Evolutionary conservation across 2,113 vertebrate genomes (phyloP), one percentile per base, ranked within the genome.

Genomic region (Ochotona curzoniae): DNA sequence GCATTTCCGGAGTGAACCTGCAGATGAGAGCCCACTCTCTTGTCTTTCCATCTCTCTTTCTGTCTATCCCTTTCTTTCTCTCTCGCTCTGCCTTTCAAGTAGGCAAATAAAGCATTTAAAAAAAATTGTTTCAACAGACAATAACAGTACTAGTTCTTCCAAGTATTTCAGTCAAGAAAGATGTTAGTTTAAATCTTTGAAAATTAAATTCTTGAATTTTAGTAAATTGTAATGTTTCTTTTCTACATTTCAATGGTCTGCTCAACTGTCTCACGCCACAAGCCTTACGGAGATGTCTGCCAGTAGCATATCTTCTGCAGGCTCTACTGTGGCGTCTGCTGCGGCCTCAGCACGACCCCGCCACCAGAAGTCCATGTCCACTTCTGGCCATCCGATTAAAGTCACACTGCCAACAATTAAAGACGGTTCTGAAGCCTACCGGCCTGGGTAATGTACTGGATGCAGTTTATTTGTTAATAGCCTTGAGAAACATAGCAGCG

Each of bases 341-440:
- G 95, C 98, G 12, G 96, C 98, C 54, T 98, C 99, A 1, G 97
- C 99, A 0, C 98, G 99, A 51, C 99, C 99, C n/a, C 99, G 99
- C 25, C 99, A 99, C 97, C 99, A 99, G 80, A 99, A 99, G 97
- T 99, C 99, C 66, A 99, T 99, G 99, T 99, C 99, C 0, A 98
- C 99, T 35, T 99, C 99, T n/a, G 99, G 99, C 66, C 99, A 99
- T 84, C 99, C 99, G 14, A 98, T 99, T 70, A 99, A 99, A 98
- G 98, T 99, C 93, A 99, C 99, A 88, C 98, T 99, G 97, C 99
- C 99, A 88, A 99, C 99, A 96, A 99, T 99, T 71, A 99, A 99
- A 82, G 99, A 99, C 93, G 98, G 99, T 96, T 98, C 99, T 7
- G 99, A 99, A 97, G 97, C 96, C 61, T 99, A 99, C 82, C 98